A percentile compares a stretch with the other conserved stretches of the same genome.
These are phyloP conservation scores for Mormoops blainvillei DNA, from an alignment of 2,113 vertebrate genomes.

Conservation along the genomic window DNA sequence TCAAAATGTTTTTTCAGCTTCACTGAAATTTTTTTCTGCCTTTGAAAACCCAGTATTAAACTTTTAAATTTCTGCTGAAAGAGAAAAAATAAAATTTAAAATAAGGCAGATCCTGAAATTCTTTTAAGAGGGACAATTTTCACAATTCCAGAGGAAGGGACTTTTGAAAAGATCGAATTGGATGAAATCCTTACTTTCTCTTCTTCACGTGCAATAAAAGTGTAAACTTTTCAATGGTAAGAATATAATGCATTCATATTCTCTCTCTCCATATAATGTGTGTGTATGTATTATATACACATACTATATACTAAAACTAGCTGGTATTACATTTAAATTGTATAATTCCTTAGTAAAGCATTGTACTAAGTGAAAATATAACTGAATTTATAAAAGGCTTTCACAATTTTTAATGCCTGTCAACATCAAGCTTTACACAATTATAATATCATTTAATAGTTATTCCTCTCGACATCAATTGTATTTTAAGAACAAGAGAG, in stretches of 20 bases:
- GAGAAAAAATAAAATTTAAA: constrained; percentile 45
- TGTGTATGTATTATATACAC: background rate
- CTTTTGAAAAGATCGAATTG: background rate
- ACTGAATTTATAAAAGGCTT: background rate
- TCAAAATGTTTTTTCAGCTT: constrained; percentile 75
- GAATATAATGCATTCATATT: background rate
- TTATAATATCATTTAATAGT: constrained; percentile 28
- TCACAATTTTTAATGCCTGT: constrained; percentile 26
- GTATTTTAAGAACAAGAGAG: constrained; percentile 27
- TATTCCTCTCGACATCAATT: constrained; percentile 15
- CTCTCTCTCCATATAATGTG: background rate
- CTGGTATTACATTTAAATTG: background rate
- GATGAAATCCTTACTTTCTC: background rate
- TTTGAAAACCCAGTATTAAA: constrained; percentile 57
- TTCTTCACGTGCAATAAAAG: background rate
- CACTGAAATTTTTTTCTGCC: constrained; percentile 71
- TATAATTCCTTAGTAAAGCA: background rate
- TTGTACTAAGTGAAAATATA: background rate
- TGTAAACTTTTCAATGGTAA: background rate
- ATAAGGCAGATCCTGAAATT: background rate
- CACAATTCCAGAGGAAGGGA: background rate
- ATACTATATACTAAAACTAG: background rate
- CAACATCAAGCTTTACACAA: background rate
- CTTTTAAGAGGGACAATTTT: background rate
- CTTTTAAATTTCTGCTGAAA: constrained; percentile 31